Conservation (phyloP, 2,797 vertebrate species). For the Stomatorhinus walkeri region DNA sequence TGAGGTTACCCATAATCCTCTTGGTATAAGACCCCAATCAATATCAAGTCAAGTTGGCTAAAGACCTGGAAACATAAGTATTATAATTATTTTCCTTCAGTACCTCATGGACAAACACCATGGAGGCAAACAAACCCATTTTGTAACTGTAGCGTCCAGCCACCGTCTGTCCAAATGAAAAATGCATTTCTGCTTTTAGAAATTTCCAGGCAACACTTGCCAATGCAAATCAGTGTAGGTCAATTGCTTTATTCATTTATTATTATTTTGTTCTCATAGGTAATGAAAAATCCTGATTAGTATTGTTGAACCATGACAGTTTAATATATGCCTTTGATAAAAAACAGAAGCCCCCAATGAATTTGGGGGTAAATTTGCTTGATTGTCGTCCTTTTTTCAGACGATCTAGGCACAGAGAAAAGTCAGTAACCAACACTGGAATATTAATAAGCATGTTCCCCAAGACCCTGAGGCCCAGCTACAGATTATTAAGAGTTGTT, state of each 20-base stretch:
- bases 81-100: not conserved
- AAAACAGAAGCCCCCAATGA: not conserved
- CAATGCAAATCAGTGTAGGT: not conserved
- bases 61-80: not conserved
- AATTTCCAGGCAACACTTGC: not conserved
- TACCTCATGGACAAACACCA: not conserved
- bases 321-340: not conserved
- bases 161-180: not conserved
- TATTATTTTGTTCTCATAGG: not conserved
- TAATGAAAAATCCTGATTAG: constrained; percentile 5
- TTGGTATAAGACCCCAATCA: not conserved
- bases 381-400: not conserved
- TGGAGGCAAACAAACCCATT: not conserved
- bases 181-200: not conserved
- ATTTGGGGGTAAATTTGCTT: not conserved
- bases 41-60: not conserved
- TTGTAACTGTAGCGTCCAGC: not conserved
- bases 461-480: not conserved
- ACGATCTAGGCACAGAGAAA: not conserved
- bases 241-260: not conserved
- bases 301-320: constrained; percentile 18
- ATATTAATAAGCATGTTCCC: not conserved
- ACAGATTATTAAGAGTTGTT: not conserved
- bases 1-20: not conserved
- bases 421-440: not conserved